Percentiles rank a stretch among this genome's conserved stretches.
These are phyloP conservation scores for Helicolenus hilgendorfi DNA, from an alignment of 2,797 vertebrate genomes.

Conservation along the genomic window DNA sequence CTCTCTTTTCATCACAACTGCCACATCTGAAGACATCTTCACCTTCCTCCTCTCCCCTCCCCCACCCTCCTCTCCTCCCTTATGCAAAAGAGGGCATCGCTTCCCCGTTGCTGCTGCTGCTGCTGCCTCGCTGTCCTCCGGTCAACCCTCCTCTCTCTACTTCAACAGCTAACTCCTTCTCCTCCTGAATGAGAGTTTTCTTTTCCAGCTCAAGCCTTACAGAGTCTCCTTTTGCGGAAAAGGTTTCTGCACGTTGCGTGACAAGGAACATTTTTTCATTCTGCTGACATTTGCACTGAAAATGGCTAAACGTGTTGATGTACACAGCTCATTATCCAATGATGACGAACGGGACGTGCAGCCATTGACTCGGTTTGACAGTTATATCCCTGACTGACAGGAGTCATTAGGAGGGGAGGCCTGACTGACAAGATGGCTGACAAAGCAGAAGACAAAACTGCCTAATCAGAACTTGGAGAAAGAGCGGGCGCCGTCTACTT, in stretches of 20 bases:
- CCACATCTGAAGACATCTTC: conserved; percentile 82
- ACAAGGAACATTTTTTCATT: not conserved
- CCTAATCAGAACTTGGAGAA: conserved; percentile 67
- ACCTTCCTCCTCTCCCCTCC: conserved; percentile 38
- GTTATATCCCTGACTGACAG: conserved; percentile 85
- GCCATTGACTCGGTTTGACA: conserved; percentile 78
- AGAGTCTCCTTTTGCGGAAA: conserved; percentile 11
- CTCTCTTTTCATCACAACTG: conserved; percentile 81
- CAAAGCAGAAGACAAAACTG: conserved; percentile 73
- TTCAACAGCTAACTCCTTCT: conserved; percentile 35
- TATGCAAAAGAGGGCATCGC: conserved; percentile 56
- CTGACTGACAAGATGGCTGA: conserved; percentile 88
- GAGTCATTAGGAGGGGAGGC: conserved; percentile 73
- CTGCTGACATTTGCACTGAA: conserved; percentile 35
- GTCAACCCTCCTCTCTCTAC: conserved; percentile 58
- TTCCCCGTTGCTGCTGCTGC: not conserved
- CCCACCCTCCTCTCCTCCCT: conserved; percentile 26
- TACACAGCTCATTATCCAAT: conserved; percentile 74
- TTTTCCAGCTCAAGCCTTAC: not conserved
- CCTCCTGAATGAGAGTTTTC: not conserved
- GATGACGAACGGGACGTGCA: conserved; percentile 42
- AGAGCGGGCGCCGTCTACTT: conserved; percentile 36
- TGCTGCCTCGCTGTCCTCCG: conserved; percentile 53
- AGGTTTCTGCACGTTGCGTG: not conserved
- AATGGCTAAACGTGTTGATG: conserved; percentile 65